phyloP scores from a whole-genome alignment of 2,888 invertebrate genomes.

The Aelia acuminata region DNA sequence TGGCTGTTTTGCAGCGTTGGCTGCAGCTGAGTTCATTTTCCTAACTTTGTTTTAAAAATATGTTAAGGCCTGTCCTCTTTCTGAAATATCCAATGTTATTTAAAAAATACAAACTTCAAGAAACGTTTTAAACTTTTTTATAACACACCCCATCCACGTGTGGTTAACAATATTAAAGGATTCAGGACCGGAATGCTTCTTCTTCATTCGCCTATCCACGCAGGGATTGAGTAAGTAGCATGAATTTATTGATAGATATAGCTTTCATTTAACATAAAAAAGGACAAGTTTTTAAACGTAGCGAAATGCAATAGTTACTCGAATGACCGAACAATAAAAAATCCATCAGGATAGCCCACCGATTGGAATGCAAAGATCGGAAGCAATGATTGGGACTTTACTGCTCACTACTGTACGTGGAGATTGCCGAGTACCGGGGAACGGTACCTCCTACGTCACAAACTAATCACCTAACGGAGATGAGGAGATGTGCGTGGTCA shows the following conservation, averaged over 20 bases:
- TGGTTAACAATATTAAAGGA: too few species aligned
- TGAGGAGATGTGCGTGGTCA: not conserved
- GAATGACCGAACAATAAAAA: not conserved
- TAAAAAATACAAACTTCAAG: too few species aligned
- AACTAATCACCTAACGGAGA: conserved; percentile 48
- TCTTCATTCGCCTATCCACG: not conserved
- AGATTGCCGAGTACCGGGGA: conserved; percentile 17
- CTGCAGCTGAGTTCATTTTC: too few species aligned
- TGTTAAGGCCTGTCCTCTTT: too few species aligned
- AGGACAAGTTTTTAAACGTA: not conserved
- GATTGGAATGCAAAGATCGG: conserved; percentile 22
- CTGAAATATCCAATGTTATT: too few species aligned
- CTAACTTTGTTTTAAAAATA: too few species aligned
- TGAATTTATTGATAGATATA: not conserved
- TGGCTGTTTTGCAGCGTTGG: too few species aligned
- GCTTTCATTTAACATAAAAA: not conserved
- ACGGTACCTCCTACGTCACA: conserved; percentile 41
- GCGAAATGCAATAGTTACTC: not conserved
- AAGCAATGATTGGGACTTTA: conserved; percentile 12
- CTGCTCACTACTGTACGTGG: not conserved
- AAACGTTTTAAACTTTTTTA: too few species aligned
- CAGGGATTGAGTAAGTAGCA: not conserved
- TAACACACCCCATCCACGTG: too few species aligned
- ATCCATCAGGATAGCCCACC: not conserved
- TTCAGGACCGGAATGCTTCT: too few species aligned